phyloP scores from a whole-genome alignment of 2,797 vertebrate species.

The Muraenolepis orangiensis region DNA sequence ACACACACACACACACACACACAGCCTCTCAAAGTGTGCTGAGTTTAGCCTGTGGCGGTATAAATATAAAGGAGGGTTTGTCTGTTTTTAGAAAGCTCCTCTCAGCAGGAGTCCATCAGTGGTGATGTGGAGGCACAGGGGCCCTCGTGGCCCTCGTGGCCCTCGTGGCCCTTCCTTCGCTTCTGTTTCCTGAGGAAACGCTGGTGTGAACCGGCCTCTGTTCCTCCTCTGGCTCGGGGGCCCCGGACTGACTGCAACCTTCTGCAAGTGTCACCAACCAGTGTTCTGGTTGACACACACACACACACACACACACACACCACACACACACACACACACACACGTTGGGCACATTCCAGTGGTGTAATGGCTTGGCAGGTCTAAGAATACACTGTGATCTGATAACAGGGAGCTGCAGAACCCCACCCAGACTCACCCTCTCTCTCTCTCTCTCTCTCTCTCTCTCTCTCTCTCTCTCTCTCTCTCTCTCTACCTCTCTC shows the following conservation, averaged over 20 bases:
- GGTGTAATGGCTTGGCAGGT: background rate
- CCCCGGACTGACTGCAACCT: background rate
- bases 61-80: conserved; percentile 34
- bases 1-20: conserved; percentile 8
- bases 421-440: background rate
- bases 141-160: too few species aligned
- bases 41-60: conserved; percentile 44
- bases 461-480: background rate
- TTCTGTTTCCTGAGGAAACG: conserved; percentile 56
- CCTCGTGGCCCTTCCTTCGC: too few species aligned
- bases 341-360: background rate
- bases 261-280: too few species aligned
- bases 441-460: background rate
- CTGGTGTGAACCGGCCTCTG: conserved; percentile 24
- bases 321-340: too few species aligned
- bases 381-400: background rate
- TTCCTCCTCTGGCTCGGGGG: conserved; percentile 11
- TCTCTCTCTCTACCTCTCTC: background rate
- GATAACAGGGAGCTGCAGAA: background rate
- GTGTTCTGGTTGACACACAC: too few species aligned
- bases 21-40: conserved; percentile 19
- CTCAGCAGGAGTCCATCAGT: conserved; percentile 57
- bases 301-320: too few species aligned
- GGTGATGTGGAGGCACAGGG: conserved; percentile 43
- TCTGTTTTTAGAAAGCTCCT: conserved; percentile 51